Base-by-base conservation (phyloP, 2,888 invertebrate species). In the Malachius bipustulatus region DNA sequence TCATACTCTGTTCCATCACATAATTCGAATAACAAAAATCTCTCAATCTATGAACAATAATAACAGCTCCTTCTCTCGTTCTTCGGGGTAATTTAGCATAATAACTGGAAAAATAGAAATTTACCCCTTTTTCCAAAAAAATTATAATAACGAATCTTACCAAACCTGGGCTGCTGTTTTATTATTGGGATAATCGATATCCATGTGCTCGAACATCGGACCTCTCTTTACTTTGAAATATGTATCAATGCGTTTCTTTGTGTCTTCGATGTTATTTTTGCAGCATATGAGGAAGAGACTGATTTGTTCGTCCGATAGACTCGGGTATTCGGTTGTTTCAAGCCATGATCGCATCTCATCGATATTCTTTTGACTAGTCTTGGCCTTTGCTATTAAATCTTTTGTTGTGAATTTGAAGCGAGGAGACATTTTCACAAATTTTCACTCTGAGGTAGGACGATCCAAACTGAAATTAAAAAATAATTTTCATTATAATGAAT, bases 191-290 rank as follows among this genome's bases (percentile, higher is more conserved):
- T 8, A 19, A 19, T 19, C 24, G n/a, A 19, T 19, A 19, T 19
- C 24, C 24, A 19, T 19, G 24, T 19, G 6, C n/a, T 19, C 24
- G n/a, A 19, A 19, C n/a, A 19, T 19, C 6, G 24, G n/a, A 8
- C 24, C 24, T 19, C 24, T 19, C n/a, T 19, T 19, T 19, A 19
- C n/a, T 19, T 19, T 19, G n/a, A 19, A 19, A 19, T 19, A 19
- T 8, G n/a, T n/a, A 6, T 19, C 24, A 8, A 19, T 19, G 24
- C n/a, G 24, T n/a, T 19, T 19, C 24, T 19, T 19, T 19, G n/a
- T n/a, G 6, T 6, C n/a, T n/a, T 19, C 6, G 24, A n/a, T 19
- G 24, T 19, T n/a, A 19, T 19, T 19, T 19, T 19, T 19, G 24
- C n/a, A 8, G 6, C 6, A 19, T 8, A 19, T 19, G 6, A 19